These are phyloP conservation scores for Leptodactylus fallax DNA, from an alignment of 2,797 vertebrate species.

Conservation along the genomic window DNA sequence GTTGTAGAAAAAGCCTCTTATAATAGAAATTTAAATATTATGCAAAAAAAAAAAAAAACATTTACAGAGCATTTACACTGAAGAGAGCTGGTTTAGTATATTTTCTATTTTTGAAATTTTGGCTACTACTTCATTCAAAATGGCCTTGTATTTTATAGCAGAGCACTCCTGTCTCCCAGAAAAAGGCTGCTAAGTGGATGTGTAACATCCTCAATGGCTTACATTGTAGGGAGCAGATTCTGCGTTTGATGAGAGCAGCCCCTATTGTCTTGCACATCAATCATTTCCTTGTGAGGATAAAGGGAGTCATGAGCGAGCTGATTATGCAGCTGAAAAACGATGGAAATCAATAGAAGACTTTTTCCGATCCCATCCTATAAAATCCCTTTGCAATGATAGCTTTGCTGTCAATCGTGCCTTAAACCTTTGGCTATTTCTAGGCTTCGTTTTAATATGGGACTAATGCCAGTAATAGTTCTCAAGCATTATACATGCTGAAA, in stretches of 20 bases:
- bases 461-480: not conserved
- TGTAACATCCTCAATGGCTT: slow-evolving; percentile 14
- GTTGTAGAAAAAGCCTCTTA: too few species aligned
- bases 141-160: not conserved
- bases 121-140: not conserved
- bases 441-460: slow-evolving; percentile 19
- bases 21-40: not conserved
- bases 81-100: not conserved
- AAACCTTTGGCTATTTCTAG: slow-evolving; percentile 25
- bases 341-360: slow-evolving; percentile 54
- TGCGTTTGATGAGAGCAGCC: slow-evolving; percentile 12
- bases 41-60: not conserved
- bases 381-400: slow-evolving; percentile 35
- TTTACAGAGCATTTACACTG: not conserved
- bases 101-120: not conserved
- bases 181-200: slow-evolving; percentile 19
- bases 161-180: not conserved
- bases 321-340: slow-evolving; percentile 44
- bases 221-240: slow-evolving; percentile 29
- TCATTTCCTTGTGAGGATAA: slow-evolving; percentile 49
- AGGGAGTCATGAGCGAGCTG: slow-evolving; percentile 41
- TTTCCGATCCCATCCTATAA: slow-evolving; percentile 51
- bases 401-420: slow-evolving; percentile 33
- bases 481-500: not conserved
- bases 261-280: slow-evolving; percentile 49